phyloP scores from a whole-genome alignment of 2,113 vertebrate genomes.

The Colaptes auratus region DNA sequence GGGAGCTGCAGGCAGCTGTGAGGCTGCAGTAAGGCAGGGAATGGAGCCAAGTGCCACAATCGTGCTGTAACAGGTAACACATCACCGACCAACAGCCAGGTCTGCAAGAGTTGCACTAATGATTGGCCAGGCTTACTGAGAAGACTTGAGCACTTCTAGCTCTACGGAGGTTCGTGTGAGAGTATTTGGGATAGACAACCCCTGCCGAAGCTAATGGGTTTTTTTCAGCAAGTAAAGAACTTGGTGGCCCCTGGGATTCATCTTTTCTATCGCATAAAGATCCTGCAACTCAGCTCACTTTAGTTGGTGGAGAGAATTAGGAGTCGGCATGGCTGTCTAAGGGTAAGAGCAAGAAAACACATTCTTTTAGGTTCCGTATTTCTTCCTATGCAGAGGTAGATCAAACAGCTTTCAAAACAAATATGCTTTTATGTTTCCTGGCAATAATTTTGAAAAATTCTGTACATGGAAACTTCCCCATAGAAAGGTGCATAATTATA shows the following conservation, averaged over 20 bases:
- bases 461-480: neutral
- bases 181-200: neutral
- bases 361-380: neutral
- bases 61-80: too few relatives aligned
- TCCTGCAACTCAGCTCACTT: neutral
- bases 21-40: too few relatives aligned
- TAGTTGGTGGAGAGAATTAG: neutral
- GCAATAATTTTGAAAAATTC: neutral
- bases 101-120: neutral
- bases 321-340: neutral
- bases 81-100: too few relatives aligned
- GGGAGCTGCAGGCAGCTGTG: too few relatives aligned
- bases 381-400: neutral
- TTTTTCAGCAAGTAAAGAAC: neutral
- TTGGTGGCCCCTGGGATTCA: neutral
- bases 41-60: too few relatives aligned
- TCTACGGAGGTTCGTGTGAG: neutral
- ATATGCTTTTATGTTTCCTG: neutral
- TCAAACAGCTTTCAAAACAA: neutral
- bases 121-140: neutral
- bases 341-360: neutral
- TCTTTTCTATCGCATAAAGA: neutral
- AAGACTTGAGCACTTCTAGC: neutral
- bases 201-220: fast-evolving
- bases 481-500: neutral